phyloP scores from a whole-genome alignment of 2,797 vertebrate species.

The Morelia viridis region DNA sequence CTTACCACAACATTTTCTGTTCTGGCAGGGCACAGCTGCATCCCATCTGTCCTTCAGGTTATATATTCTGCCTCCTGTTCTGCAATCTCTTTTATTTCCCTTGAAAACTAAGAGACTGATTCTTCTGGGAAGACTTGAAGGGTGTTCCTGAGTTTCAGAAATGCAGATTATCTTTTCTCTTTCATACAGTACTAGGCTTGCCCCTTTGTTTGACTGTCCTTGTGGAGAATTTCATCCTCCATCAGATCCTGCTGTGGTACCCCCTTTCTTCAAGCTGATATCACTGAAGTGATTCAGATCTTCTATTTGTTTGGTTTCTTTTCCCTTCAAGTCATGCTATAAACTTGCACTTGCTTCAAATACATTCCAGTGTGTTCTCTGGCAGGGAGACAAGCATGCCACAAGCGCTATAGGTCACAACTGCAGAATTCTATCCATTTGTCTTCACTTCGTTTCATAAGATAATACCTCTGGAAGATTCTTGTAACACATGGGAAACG shows the following conservation, averaged over 20 bases:
- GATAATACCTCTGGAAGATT: neutral
- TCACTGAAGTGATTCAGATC: neutral
- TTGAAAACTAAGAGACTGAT: neutral
- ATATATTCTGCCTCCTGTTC: neutral
- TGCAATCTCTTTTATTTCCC: neutral
- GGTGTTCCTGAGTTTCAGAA: neutral
- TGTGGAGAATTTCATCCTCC: neutral
- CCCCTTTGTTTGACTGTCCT: neutral
- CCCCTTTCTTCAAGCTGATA: neutral
- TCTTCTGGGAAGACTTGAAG: neutral
- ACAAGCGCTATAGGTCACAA: neutral
- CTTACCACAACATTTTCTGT: neutral
- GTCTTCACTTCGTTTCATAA: neutral
- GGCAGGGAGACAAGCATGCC: neutral
- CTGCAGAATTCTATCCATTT: neutral
- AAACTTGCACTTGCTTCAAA: neutral
- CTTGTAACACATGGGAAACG: neutral
- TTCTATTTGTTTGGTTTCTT: neutral
- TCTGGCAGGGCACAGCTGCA: neutral
- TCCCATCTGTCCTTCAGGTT: neutral
- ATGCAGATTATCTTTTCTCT: neutral
- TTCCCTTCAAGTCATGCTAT: neutral
- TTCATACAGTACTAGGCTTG: neutral
- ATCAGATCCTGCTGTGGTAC: neutral
- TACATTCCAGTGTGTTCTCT: neutral